Evolutionary conservation across 1,140 invertebrate genomes (phyloP), one percentile per base, ranked within the genome.

Genomic region (Zaprionus tsacasi): DNA sequence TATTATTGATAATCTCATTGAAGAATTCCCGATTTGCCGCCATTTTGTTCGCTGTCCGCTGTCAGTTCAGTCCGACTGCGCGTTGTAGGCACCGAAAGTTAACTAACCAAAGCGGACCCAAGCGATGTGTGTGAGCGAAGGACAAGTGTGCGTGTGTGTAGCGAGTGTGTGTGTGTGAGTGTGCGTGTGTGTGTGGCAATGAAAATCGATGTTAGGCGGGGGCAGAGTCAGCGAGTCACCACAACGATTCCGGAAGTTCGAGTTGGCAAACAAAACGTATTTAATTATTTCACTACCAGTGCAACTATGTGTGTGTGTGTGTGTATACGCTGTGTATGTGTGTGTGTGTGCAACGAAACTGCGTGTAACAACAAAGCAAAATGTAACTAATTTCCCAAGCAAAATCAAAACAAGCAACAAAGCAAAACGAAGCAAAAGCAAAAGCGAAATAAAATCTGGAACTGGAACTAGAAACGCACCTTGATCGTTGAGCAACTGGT

Each of bases 401-500:
- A 21, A 21, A 21, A 21, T 21, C 21, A 21, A 82, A 82, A 71
- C 71, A 60, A 71, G 40, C 48, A 38, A 25, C 64, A 66, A 78
- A 78, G 70, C 59, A 69, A 78, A 69, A 54, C 12, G 57, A 13
- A 15, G 30, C 38, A 45, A 56, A 25, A 8, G 12, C 36, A 43
- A 55, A 36, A 15, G 1, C 8, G 5, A n/a, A 45, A 45, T 36
- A 43, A 21, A 54, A 60, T 45, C 43, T 13, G 1, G 21, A 21
- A 21, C 21, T 21, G 21, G 21, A 21, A 74, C 57, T 63, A 25
- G 43, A 4, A 21, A 36, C 78, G 55, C 95, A 96, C 96, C 96
- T 96, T 96, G 96, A 93, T 96, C 96, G 38, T 93, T 94, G 52
- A 96, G 93, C 94, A 96, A 95, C 70, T 96, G 94, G 13, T 94